phyloP scores from a whole-genome alignment of 2,888 invertebrate species.

The Neoaliturus tenellus region DNA sequence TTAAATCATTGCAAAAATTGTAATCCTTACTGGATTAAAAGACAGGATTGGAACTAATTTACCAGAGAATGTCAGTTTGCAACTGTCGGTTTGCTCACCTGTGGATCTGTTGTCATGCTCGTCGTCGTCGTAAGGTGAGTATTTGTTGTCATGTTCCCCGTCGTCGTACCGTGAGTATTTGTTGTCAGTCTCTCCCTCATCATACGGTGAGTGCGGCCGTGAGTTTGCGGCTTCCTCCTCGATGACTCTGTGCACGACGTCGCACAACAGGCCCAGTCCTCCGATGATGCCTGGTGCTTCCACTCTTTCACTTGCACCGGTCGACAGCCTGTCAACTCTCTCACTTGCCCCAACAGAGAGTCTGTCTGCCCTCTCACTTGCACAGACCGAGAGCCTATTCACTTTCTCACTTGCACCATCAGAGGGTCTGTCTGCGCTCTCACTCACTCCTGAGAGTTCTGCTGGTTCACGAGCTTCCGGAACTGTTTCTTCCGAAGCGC shows the following conservation, averaged over 20 bases:
- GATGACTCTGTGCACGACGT: conserved; percentile 88
- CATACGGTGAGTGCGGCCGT: conserved; percentile 25
- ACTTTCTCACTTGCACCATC: too few species aligned
- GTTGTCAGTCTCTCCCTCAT: neutral
- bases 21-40: too few species aligned
- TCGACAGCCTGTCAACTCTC: neutral
- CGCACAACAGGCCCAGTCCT: conserved; percentile 84
- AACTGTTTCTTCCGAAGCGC: neutral
- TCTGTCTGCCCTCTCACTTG: neutral
- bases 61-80: too few species aligned
- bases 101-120: too few species aligned
- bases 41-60: too few species aligned
- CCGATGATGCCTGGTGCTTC: conserved; percentile 62
- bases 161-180: conserved; percentile 14
- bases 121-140: too few species aligned
- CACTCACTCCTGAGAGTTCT: neutral
- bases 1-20: too few species aligned
- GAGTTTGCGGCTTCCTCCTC: conserved; percentile 73
- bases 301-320: conserved; percentile 43
- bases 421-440: neutral
- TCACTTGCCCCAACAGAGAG: neutral
- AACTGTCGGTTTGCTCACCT: too few species aligned
- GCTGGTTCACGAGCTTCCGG: neutral
- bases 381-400: neutral
- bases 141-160: too few species aligned